Evolutionary conservation across 2,888 invertebrate genomes (phyloP), one percentile per base, ranked within the genome.

Genomic region (Beris chalybata): DNA sequence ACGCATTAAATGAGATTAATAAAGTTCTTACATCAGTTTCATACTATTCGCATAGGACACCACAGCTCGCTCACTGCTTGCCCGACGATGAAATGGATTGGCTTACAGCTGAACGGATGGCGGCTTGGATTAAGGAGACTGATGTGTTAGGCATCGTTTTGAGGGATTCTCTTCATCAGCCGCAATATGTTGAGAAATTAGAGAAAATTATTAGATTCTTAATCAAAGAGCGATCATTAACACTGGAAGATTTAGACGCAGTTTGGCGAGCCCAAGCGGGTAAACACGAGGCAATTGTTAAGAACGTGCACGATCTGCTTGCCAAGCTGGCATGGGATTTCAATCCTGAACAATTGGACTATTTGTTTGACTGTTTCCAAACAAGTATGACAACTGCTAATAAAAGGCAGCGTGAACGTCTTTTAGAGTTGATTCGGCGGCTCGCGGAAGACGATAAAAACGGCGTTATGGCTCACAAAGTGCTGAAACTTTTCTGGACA

Each of bases 321-420:
- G 96, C 97, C 9, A 97, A 97, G 81, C 83, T 98, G 61, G 97
- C 98, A 0, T 97, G 97, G 97, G 97, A 97, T 80, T 97, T 98
- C 79, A 93, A 94, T 71, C 95, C 97, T 1, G 96, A 97, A 78
- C 97, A 98, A 79, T 84, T 98, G 58, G 97, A 97, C 79, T 96
- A 97, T 82, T 85, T 98, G 43, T 97, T 98, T 82, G 95, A 95
- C 76, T 96, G 97, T 82, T 97, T 97, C 82, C 74, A 90, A 89
- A 87, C 89, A 69, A 94, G 93, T 82, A 97, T 97, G 97, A 93
- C 93, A 53, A 93, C 93, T 71, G 97, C 97, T 47, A 95, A 91
- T 78, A 95, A 95, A 81, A 92, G 97, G 77, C 97, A 98, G 82
- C 86, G 96, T 73, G 97, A 98, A 82, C 93, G 96, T 76, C 84